Evolutionary conservation across 2,888 invertebrate species (phyloP).

Genomic region (Emmelina monodactyla): DNA sequence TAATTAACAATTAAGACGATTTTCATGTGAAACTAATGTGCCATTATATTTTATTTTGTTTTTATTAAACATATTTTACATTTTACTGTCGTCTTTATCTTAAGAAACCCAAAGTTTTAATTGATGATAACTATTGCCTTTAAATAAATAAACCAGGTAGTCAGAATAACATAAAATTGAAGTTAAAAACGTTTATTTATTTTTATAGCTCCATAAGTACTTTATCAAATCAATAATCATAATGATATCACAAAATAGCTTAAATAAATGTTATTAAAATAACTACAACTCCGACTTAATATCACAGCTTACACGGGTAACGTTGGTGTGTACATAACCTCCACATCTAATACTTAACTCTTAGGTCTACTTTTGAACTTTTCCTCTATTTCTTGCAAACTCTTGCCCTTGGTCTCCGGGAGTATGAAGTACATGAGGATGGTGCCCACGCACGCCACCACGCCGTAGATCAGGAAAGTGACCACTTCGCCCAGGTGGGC

Average conservation of each 20-base stretch:
- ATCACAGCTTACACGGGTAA: no score
- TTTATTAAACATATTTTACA: slow-evolving; percentile 3
- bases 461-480: slow-evolving; percentile 71
- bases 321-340: no score
- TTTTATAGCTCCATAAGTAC: no score
- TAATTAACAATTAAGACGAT: not conserved
- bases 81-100: not conserved
- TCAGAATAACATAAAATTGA: no score
- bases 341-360: not conserved
- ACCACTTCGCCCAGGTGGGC: slow-evolving; percentile 59
- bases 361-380: slow-evolving; percentile 39
- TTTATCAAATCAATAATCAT: no score
- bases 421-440: slow-evolving; percentile 65
- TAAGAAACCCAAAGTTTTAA: no score
- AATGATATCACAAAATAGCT: no score
- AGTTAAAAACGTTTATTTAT: no score
- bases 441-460: slow-evolving; percentile 65
- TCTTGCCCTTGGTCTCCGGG: slow-evolving; percentile 75
- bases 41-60: slow-evolving; percentile 3
- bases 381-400: slow-evolving; percentile 73
- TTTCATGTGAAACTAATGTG: slow-evolving; percentile 1
- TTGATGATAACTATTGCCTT: no score
- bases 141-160: no score
- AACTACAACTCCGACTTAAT: no score
- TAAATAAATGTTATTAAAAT: no score